These are phyloP conservation scores for Gastrophysa polygoni DNA, from an alignment of 2,888 invertebrate species.

Conservation along the genomic window DNA sequence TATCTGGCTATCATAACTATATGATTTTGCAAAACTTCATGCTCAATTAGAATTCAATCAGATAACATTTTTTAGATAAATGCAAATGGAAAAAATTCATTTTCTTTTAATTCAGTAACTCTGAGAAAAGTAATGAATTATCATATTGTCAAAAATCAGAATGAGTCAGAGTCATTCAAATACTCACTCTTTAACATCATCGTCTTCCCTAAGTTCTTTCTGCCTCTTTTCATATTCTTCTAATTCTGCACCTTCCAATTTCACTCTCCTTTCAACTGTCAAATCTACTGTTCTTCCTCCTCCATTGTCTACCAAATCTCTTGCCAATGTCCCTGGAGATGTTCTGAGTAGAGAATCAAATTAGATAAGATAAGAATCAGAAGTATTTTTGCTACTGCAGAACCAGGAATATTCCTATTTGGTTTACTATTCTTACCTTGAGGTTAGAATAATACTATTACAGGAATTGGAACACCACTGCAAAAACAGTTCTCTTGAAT, in stretches of 20 bases:
- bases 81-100: too few species aligned
- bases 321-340: constrained; percentile 79
- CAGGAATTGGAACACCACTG: constrained; percentile 91
- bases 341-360: constrained; percentile 65
- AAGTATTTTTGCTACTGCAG: not conserved
- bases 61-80: too few species aligned
- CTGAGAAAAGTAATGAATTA: too few species aligned
- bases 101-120: too few species aligned
- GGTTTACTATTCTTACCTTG: constrained; percentile 61
- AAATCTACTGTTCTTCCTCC: constrained; percentile 75
- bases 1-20: too few species aligned
- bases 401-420: too few species aligned
- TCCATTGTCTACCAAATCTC: constrained; percentile 79
- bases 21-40: too few species aligned
- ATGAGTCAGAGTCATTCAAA: too few species aligned
- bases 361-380: not conserved
- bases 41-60: too few species aligned
- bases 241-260: constrained; percentile 77
- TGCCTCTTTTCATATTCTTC: constrained; percentile 76
- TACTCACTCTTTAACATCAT: constrained; percentile 49
- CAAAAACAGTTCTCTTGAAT: constrained; percentile 91
- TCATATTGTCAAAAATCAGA: too few species aligned
- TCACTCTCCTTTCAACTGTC: constrained; percentile 71
- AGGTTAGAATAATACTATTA: constrained; percentile 94
- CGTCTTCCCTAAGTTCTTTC: constrained; percentile 58